phyloP scores from a whole-genome alignment of 2,888 invertebrate species.

The Chironomus tentans region DNA sequence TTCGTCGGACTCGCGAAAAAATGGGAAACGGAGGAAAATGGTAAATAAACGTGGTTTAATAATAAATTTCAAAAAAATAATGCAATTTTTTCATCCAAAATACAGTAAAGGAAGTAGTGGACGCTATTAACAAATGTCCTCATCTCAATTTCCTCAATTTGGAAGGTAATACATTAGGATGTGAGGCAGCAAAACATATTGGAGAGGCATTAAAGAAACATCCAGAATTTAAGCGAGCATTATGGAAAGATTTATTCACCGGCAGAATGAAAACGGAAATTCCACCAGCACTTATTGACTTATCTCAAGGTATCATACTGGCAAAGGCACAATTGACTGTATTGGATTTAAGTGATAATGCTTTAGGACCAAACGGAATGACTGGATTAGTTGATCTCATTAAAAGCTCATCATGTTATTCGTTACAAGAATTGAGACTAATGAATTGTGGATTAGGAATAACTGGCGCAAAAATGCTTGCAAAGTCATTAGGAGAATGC shows the following conservation, averaged over 20 bases:
- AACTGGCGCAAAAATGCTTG: slow-evolving; percentile 74
- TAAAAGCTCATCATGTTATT: slow-evolving; percentile 73
- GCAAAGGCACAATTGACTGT: slow-evolving; percentile 73
- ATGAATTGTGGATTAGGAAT: slow-evolving; percentile 96
- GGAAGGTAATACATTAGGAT: slow-evolving; percentile 89
- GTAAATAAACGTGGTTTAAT: slow-evolving; percentile 43
- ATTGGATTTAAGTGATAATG: slow-evolving; percentile 93
- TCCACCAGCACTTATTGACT: slow-evolving; percentile 69
- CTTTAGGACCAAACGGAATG: slow-evolving; percentile 92
- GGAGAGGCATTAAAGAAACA: slow-evolving; percentile 69
- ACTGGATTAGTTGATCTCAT: slow-evolving; percentile 75
- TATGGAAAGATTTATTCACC: slow-evolving; percentile 97
- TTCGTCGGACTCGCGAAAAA: slow-evolving; percentile 73
- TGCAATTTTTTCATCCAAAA: slow-evolving; percentile 29
- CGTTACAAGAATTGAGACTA: slow-evolving; percentile 66
- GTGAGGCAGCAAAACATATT: slow-evolving; percentile 77
- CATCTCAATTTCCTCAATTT: slow-evolving; percentile 66
- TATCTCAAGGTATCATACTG: slow-evolving; percentile 71
- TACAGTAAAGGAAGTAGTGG: slow-evolving; percentile 62
- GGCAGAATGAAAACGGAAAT: slow-evolving; percentile 92
- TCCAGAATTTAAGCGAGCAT: slow-evolving; percentile 67
- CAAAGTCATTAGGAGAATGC: slow-evolving; percentile 64
- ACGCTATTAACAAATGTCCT: slow-evolving; percentile 62
- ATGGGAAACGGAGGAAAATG: slow-evolving; percentile 68
- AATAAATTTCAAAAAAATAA: background rate